Evolutionary conservation across 2,797 vertebrate species (phyloP).

Genomic region (Silurus lanzhouensis): DNA sequence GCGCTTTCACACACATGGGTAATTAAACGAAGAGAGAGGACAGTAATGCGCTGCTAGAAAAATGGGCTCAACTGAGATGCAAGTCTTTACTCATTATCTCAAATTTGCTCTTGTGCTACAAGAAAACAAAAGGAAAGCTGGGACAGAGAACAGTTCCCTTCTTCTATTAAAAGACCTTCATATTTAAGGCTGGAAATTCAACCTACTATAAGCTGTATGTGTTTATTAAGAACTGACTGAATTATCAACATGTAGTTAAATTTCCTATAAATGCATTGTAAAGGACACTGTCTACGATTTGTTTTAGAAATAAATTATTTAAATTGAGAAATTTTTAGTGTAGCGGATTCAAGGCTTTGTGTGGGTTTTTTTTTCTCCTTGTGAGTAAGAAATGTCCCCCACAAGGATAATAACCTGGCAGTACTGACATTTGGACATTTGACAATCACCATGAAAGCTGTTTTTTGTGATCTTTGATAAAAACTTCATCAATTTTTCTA

Average conservation of each 20-base stretch:
- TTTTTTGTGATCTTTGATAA: too few species aligned
- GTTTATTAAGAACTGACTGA: conserved; percentile 7
- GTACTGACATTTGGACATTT: too few species aligned
- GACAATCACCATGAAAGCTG: too few species aligned
- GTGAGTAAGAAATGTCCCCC: too few species aligned
- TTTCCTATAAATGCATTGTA: too few species aligned
- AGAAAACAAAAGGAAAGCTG: conserved; percentile 23
- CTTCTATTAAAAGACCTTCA: conserved; percentile 4
- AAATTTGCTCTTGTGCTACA: conserved; percentile 38
- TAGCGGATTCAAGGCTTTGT: too few species aligned
- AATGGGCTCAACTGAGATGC: conserved; percentile 44
- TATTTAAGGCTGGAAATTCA: not conserved
- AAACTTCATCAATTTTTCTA: too few species aligned
- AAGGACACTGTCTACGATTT: too few species aligned
- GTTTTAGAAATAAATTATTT: too few species aligned
- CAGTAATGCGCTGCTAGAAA: conserved; percentile 45
- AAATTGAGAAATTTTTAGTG: too few species aligned
- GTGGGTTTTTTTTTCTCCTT: too few species aligned
- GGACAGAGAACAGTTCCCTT: conserved; percentile 27
- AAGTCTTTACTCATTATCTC: conserved; percentile 53
- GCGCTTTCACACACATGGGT: conserved; percentile 40
- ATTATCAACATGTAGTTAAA: not conserved
- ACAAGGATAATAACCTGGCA: too few species aligned
- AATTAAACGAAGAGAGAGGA: conserved; percentile 52
- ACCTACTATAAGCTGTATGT: not conserved